Percentiles rank a stretch among this genome's conserved stretches.
phyloP scores from a whole-genome alignment of 2,113 vertebrate genomes.

The Polypterus bichir region DNA sequence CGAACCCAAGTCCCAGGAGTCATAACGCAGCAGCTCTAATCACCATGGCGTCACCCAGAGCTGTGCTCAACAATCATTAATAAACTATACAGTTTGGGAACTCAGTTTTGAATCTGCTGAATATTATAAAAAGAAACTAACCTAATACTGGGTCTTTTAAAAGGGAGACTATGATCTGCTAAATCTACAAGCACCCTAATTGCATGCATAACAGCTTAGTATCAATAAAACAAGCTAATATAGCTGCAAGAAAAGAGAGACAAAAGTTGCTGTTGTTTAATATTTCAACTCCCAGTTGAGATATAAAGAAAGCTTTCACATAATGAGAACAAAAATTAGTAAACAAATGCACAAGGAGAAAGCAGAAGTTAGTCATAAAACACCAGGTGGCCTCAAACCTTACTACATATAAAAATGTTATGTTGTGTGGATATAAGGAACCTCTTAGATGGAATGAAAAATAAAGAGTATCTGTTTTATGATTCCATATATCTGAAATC shows the following conservation, averaged over 20 bases:
- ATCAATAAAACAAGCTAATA: conserved; percentile 14
- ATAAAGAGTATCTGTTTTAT: too few relatives aligned
- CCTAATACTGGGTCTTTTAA: not conserved
- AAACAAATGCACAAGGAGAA: conserved; percentile 1
- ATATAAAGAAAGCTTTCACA: conserved; percentile 8
- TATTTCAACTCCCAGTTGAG: conserved; percentile 6
- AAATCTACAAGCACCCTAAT: conserved; percentile 5
- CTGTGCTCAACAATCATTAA: too few relatives aligned
- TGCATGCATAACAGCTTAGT: conserved; percentile 7
- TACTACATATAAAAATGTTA: not conserved
- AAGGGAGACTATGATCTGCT: conserved; percentile 4
- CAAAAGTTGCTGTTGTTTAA: conserved; percentile 12
- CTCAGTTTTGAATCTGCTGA: too few relatives aligned
- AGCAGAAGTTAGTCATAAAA: conserved; percentile 5
- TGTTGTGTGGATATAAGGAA: not conserved
- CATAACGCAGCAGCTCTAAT: too few relatives aligned
- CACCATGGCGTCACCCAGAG: too few relatives aligned
- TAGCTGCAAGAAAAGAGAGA: conserved; percentile 6
- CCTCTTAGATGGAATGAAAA: not conserved
- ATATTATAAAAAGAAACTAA: too few relatives aligned
- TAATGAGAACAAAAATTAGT: conserved; percentile 2
- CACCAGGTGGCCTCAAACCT: conserved; percentile 5
- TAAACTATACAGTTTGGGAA: too few relatives aligned
- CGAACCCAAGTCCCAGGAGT: too few relatives aligned
- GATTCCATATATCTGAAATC: too few relatives aligned